These are phyloP conservation scores for Dolichopus griseipennis DNA, from an alignment of 2,888 invertebrate genomes.

Conservation along the genomic window DNA sequence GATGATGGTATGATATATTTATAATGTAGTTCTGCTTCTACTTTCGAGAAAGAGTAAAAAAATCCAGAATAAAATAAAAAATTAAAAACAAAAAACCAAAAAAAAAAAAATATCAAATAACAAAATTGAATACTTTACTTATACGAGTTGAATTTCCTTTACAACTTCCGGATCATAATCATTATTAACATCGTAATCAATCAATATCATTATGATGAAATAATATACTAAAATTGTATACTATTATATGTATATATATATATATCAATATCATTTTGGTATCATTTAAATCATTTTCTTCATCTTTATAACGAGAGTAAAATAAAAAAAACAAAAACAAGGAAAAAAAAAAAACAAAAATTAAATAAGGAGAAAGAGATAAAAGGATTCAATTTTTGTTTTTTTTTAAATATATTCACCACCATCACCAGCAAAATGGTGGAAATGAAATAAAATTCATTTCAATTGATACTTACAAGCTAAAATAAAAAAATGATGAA, in stretches of 20 bases:
- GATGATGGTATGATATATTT: too few species aligned
- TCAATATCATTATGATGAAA: too few species aligned
- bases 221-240: too few species aligned
- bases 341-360: neutral
- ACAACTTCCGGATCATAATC: neutral
- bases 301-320: neutral
- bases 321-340: neutral
- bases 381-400: neutral
- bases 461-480: neutral
- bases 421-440: neutral
- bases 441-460: constrained; percentile 6
- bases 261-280: neutral
- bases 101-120: neutral
- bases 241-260: too few species aligned
- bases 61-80: neutral
- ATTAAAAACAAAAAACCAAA: neutral
- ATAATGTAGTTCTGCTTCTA: too few species aligned
- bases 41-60: too few species aligned
- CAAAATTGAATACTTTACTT: neutral
- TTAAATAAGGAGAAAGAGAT: too few species aligned
- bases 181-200: neutral
- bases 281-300: neutral
- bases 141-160: neutral
- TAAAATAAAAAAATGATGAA: neutral
- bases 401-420: too few species aligned